Conservation (phyloP, 2,113 vertebrate genomes). For the Edolisoma coerulescens region DNA sequence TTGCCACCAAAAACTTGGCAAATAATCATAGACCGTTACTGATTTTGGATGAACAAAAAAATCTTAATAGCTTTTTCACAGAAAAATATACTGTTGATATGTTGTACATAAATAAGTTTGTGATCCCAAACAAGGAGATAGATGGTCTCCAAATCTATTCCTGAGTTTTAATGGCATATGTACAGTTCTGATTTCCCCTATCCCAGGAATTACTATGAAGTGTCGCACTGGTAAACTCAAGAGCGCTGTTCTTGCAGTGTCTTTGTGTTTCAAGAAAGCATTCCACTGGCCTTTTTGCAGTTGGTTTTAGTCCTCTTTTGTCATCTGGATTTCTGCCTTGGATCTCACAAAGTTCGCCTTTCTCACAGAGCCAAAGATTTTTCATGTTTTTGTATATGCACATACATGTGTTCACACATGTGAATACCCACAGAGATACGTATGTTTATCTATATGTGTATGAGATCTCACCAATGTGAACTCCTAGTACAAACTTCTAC, state of each 20-base stretch:
- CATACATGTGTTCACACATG: neutral
- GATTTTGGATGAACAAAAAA: neutral
- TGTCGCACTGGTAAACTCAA: neutral
- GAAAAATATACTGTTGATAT: neutral
- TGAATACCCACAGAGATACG: neutral
- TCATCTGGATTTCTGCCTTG: neutral
- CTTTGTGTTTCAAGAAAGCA: neutral
- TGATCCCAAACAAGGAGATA: neutral
- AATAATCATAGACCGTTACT: neutral
- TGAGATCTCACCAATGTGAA: neutral
- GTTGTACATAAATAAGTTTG: neutral
- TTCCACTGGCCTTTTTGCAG: neutral
- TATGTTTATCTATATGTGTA: neutral
- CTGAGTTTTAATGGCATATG: neutral
- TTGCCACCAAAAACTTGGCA: conserved; percentile 8
- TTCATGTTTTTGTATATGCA: neutral
- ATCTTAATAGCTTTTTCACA: neutral
- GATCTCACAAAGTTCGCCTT: neutral
- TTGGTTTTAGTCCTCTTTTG: neutral
- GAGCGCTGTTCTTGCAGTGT: neutral
- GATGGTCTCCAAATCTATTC: neutral
- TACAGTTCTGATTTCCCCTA: neutral
- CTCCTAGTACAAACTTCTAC: neutral
- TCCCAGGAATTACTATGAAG: neutral
- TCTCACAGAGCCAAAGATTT: neutral